Percentiles rank a stretch among this genome's conserved stretches.
Evolutionary conservation across 2,888 invertebrate genomes (phyloP).

Genomic region (Zaprionus obscuricornis): DNA sequence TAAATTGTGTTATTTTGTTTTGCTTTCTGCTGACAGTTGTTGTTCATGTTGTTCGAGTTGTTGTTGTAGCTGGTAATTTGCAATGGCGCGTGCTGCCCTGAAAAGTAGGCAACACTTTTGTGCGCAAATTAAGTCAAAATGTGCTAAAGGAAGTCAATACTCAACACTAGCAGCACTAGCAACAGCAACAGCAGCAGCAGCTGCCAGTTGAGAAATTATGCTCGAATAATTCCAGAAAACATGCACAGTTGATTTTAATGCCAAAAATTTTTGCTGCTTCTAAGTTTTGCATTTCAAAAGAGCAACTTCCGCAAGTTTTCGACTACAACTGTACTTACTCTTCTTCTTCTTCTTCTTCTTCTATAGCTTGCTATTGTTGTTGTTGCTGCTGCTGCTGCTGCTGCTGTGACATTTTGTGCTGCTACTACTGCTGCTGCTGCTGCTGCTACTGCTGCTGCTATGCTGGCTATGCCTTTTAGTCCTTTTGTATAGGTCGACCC

Average conservation of each 20-base stretch:
- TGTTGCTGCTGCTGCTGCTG: constrained; percentile 17
- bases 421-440: too few relatives aligned
- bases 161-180: background rate
- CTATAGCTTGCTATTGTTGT: background rate
- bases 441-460: constrained; percentile 25
- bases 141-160: constrained; percentile 61
- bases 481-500: constrained; percentile 44
- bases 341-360: constrained; percentile 23
- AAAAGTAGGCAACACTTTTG: constrained; percentile 72
- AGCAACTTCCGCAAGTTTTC: constrained; percentile 63
- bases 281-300: constrained; percentile 66
- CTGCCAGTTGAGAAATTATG: constrained; percentile 68
- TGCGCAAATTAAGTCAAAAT: constrained; percentile 51
- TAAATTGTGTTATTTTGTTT: constrained; percentile 76
- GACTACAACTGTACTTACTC: too few relatives aligned
- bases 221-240: constrained; percentile 72
- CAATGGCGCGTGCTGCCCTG: constrained; percentile 60
- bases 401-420: constrained; percentile 61
- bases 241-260: constrained; percentile 62
- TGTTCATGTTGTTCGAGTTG: constrained; percentile 23
- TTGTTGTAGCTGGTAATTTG: constrained; percentile 46
- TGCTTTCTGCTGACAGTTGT: constrained; percentile 54
- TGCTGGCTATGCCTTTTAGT: constrained; percentile 34
- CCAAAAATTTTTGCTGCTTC: constrained; percentile 30
- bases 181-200: constrained; percentile 33